Evolutionary conservation across 2,797 vertebrate genomes (phyloP), one percentile per base, ranked within the genome.

Genomic region (Hypotaenidia philippensis): DNA sequence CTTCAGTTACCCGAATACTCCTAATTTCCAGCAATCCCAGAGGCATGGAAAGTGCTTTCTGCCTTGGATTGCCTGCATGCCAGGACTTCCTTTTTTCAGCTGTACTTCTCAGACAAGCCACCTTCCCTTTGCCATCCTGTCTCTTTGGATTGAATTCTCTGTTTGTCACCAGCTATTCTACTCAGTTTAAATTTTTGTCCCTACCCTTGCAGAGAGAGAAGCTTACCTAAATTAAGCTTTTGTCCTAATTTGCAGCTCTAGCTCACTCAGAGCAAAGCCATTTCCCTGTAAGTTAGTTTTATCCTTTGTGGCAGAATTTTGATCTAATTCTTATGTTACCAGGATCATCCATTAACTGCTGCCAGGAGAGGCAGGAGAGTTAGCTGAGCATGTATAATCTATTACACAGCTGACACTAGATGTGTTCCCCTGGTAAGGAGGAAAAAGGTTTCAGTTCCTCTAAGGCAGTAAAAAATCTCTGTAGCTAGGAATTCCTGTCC

Each of bases 61-160:
- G 90, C 75, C 69, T 87, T 89, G 82, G 50, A n/a, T 89, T 94
- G 91, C 72, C 65, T 94, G 57, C 45, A 4, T 94, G 82, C 87
- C 93, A 93, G 69, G 65, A 44, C 82, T 92, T 56, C 59, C 63
- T 68, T 82, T 83, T 80, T 72, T 61, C 89, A 92, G 87, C 91
- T 96, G 94, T 95, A 79, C 2, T 65, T 52, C 59, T 90, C n/a
- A 26, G 50, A 68, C 65, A 65, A 94, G 81, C 69, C 65, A 89
- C 76, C 61, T 92, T 90, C 87, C 92, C 38, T 83, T 47, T 83
- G 38, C 85, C 63, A 55, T 71, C 65, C 34, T 7, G 13, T 78
- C 66, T 70, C 44, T 77, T 57, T 78, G 68, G 75, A 75, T 40
- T 63, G 71, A 71, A 44, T 90, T 83, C 49, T 89, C 41, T 83